Conservation (phyloP, 2,113 vertebrate species). For the Rhombomys opimus region DNA sequence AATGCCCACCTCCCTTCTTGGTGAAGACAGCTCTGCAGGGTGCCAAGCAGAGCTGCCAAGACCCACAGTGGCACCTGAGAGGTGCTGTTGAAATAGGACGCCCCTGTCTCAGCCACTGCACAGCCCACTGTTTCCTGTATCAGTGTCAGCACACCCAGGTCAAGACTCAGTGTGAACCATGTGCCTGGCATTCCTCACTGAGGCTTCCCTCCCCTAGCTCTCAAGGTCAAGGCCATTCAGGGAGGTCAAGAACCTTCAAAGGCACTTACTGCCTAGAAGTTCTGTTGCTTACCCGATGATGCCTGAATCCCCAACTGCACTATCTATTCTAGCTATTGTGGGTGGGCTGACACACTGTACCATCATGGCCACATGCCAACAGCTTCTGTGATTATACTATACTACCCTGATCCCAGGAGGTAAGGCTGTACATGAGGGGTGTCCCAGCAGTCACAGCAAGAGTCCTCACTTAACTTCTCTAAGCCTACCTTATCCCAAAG, state of each 20-base stretch:
- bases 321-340: neutral
- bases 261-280: neutral
- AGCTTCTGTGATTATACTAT: neutral
- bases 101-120: neutral
- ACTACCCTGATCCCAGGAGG: too few species aligned
- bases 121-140: neutral
- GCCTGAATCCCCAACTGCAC: too few species aligned
- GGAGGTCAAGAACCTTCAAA: neutral
- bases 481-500: neutral
- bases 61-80: rapidly evolving
- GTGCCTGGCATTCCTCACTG: neutral
- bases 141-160: too few species aligned
- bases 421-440: neutral
- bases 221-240: neutral
- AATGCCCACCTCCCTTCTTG: too few species aligned
- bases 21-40: neutral
- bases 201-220: neutral
- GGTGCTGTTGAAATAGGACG: neutral
- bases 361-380: neutral
- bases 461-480: neutral
- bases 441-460: neutral
- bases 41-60: neutral
- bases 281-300: too few species aligned
- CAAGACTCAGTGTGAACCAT: neutral
- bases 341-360: neutral